phyloP scores from a whole-genome alignment of 2,888 invertebrate genomes.

The Aphidius colemani region DNA sequence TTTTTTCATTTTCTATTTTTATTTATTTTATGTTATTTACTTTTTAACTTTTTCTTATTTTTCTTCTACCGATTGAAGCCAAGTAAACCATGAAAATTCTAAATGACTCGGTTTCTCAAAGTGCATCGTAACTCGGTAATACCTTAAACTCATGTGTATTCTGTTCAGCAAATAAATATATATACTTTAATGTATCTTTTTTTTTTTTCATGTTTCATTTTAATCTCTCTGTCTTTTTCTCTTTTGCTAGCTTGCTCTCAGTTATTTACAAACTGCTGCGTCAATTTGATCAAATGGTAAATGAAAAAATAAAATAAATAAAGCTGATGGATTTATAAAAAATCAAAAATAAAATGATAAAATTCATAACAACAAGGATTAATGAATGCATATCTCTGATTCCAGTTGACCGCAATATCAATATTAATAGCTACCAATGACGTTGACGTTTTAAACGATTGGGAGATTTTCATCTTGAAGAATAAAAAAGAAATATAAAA shows the following conservation, averaged over 20 bases:
- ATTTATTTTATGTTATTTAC: constrained; percentile 4
- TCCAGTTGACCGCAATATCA: constrained; percentile 23
- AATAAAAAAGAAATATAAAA: not conserved
- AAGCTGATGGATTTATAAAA: constrained; percentile 10
- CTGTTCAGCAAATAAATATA: constrained; percentile 9
- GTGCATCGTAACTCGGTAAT: constrained; percentile 33
- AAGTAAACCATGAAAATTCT: constrained; percentile 16
- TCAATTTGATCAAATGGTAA: not conserved
- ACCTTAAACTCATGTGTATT: constrained; percentile 24
- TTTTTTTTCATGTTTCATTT: not conserved
- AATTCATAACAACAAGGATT: constrained; percentile 3
- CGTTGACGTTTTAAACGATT: constrained; percentile 21
- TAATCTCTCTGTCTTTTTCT: not conserved
- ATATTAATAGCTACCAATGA: constrained; percentile 26
- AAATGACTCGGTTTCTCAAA: constrained; percentile 24
- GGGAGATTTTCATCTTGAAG: constrained; percentile 3
- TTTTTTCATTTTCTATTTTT: constrained; percentile 1
- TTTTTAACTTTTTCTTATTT: constrained; percentile 3
- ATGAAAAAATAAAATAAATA: constrained; percentile 10
- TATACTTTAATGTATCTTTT: not conserved
- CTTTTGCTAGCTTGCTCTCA: not conserved
- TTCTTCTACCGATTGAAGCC: constrained; percentile 2
- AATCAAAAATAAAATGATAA: not conserved
- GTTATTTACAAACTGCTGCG: not conserved
- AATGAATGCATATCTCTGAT: constrained; percentile 3